Base-by-base conservation (phyloP, 2,888 invertebrate species). In the Eupithecia pulchellata region DNA sequence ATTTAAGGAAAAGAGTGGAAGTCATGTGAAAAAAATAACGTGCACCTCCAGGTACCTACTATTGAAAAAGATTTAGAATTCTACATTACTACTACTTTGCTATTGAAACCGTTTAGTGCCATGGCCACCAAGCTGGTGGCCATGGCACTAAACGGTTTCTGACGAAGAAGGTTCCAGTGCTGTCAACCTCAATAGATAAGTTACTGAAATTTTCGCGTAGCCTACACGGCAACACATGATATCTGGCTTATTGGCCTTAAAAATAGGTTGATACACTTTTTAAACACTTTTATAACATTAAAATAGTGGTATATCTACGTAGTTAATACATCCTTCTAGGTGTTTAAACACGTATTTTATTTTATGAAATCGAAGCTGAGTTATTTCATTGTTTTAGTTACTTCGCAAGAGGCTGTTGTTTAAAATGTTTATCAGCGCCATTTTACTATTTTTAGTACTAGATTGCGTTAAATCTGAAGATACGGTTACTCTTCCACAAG, bases 401-500 rank as follows among this genome's bases (percentile, higher is more conserved):
- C 47, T 20, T 20, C 11, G 47, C 20, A 20, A 47, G 20, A 47
- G 47, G 20, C 20, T 11, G 17, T 13, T 9, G 29, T 17, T 29
- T 17, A 57, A 57, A 57, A 57, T 57, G 57, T 17, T 57, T 17
- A 2, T 11, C 20, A 3, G 9, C 20, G 27, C 29, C 29, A 6
- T 29, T 57, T 29, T 57, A 8, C 17, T 27, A 29, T 17, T 32
- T 58, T n/a, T 30, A n/a, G 9, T 58, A 4, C 8, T 32, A 17
- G 30, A 30, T n/a, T 58, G n/a, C n/a, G 9, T 30, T 30, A 58
- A 58, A 58, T 64, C 34, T 8, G 30, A 32, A 30, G 20, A 20
- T 17, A 70, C 36, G 17, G 36, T 71, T 17, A 55, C 47, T 20
- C 25, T 71, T 8, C 67, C 71, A 9, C 71, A 71, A 61, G 71